These are phyloP conservation scores for Falco berigora DNA, from an alignment of 2,797 vertebrate species.

Conservation along the genomic window DNA sequence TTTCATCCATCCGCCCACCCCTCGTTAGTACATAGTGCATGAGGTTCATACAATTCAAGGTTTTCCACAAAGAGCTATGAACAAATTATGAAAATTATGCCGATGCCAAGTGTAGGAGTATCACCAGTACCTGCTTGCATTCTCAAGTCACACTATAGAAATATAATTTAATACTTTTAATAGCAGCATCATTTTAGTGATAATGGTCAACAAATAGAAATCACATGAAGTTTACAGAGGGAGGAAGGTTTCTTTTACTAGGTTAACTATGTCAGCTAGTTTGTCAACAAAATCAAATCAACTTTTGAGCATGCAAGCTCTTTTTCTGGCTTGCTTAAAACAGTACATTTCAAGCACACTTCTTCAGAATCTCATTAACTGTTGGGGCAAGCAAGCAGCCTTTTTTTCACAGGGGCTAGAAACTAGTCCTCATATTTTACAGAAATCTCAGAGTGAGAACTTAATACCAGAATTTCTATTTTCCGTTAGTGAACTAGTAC, in stretches of 20 bases:
- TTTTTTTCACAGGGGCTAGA: neutral
- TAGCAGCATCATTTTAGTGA: neutral
- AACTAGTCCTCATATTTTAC: neutral
- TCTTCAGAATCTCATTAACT: neutral
- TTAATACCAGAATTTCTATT: neutral
- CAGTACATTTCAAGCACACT: neutral
- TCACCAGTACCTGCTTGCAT: neutral
- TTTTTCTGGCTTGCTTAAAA: neutral
- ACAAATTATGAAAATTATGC: neutral
- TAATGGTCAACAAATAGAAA: neutral
- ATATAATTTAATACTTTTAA: neutral
- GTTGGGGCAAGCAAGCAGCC: neutral
- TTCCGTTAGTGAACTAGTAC: neutral
- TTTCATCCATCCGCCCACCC: neutral
- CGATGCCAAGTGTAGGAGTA: neutral
- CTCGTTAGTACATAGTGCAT: neutral
- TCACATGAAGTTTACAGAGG: neutral
- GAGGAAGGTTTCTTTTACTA: neutral
- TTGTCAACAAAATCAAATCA: neutral
- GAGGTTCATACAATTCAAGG: neutral
- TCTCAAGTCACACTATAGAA: neutral
- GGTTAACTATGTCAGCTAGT: neutral
- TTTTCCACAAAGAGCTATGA: neutral
- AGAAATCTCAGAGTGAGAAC: neutral
- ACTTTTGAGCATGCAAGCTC: neutral